phyloP scores from a whole-genome alignment of 2,888 invertebrate genomes.

The Erpobdella octoculata region DNA sequence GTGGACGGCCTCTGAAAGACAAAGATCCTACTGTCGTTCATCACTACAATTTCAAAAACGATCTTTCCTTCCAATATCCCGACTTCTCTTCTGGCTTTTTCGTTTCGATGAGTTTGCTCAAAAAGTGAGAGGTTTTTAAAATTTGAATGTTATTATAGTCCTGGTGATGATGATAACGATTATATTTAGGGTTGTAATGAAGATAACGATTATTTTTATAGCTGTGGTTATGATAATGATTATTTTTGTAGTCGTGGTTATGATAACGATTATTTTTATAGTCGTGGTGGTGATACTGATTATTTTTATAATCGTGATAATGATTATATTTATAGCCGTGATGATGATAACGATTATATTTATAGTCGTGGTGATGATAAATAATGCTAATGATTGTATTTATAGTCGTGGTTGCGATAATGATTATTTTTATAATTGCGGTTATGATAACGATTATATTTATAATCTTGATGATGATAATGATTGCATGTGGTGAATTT shows the following conservation, averaged over 20 bases:
- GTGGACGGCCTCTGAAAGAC: slow-evolving; percentile 71
- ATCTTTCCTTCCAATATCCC: slow-evolving; percentile 69
- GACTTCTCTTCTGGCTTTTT: slow-evolving; percentile 72
- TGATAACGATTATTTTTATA: too few relatives aligned
- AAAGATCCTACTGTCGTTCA: slow-evolving; percentile 79
- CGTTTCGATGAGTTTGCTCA: slow-evolving; percentile 62
- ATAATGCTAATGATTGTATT: slow-evolving; percentile 1
- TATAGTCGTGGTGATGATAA: not conserved
- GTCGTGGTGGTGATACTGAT: too few relatives aligned
- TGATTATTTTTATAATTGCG: not conserved
- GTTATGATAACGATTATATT: not conserved
- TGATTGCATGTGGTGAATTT: too few relatives aligned
- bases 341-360: too few relatives aligned
- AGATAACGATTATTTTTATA: too few relatives aligned
- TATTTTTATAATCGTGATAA: too few relatives aligned
- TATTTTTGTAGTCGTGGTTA: too few relatives aligned
- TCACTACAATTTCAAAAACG: slow-evolving; percentile 72
- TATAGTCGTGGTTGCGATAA: not conserved
- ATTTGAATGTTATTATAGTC: not conserved
- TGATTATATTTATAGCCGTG: too few relatives aligned
- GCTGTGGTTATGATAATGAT: too few relatives aligned
- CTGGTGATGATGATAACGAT: too few relatives aligned
- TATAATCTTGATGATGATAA: too few relatives aligned
- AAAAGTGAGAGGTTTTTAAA: slow-evolving; percentile 56
- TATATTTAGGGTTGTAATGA: slow-evolving; percentile 40